Evolutionary conservation across 2,797 vertebrate genomes (phyloP).

Genomic region (Pangasius krempfi): DNA sequence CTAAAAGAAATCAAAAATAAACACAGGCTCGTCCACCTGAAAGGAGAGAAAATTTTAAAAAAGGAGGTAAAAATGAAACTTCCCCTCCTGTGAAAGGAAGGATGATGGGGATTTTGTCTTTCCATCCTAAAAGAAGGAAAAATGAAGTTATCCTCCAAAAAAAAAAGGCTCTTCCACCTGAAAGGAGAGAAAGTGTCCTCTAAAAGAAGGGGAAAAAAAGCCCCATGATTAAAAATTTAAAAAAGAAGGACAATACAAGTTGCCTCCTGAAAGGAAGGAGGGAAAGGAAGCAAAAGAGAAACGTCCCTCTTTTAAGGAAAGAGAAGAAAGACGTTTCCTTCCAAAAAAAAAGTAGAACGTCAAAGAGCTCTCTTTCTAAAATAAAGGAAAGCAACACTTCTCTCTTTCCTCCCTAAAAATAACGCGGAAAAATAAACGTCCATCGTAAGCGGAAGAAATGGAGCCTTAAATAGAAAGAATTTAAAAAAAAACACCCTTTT

Average conservation of each 20-base stretch:
- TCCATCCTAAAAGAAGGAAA: background rate
- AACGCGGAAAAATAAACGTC: background rate
- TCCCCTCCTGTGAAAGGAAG: background rate
- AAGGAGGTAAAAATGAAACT: background rate
- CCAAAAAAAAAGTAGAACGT: background rate
- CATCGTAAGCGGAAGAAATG: background rate
- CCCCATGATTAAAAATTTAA: background rate
- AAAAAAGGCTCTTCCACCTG: background rate
- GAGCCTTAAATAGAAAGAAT: background rate
- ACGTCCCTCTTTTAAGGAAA: background rate
- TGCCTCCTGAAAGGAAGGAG: background rate
- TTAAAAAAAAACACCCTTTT: background rate
- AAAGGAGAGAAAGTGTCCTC: background rate
- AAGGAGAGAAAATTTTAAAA: background rate
- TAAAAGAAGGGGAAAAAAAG: background rate
- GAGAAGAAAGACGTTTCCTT: background rate
- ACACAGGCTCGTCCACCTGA: background rate
- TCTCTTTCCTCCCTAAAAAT: background rate
- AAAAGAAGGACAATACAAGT: background rate
- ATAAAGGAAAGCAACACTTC: background rate
- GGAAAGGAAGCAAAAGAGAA: background rate
- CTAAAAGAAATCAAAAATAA: background rate
- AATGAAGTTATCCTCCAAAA: background rate
- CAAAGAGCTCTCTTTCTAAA: background rate
- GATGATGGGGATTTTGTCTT: background rate